Evolutionary conservation across 2,113 vertebrate species (phyloP).

Genomic region (Pituophis catenifer): DNA sequence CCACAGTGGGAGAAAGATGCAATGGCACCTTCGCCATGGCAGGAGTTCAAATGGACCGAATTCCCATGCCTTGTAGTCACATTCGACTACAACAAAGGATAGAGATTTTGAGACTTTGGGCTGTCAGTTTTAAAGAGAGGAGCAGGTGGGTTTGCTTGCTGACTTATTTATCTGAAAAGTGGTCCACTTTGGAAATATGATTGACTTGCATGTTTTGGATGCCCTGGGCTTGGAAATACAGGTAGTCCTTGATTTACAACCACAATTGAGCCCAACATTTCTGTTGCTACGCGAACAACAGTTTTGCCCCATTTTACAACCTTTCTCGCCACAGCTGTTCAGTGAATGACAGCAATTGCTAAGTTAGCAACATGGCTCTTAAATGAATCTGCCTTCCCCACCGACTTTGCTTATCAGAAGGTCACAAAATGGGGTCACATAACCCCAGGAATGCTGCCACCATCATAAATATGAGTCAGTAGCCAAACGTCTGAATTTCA

Average conservation of each 20-base stretch:
- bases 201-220: neutral
- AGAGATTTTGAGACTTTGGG: neutral
- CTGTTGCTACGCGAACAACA: neutral
- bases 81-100: rapidly evolving
- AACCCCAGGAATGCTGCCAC: neutral
- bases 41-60: neutral
- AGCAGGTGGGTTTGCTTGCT: neutral
- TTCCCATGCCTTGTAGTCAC: neutral
- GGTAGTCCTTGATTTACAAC: neutral
- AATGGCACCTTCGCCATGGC: neutral
- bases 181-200: neutral
- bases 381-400: neutral
- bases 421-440: neutral
- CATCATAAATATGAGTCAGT: neutral
- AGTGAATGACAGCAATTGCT: neutral
- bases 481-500: neutral
- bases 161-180: neutral
- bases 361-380: neutral
- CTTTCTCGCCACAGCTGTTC: neutral
- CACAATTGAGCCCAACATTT: too few species aligned
- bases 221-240: neutral
- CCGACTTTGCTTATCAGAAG: too few species aligned
- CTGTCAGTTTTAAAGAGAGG: neutral
- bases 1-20: neutral
- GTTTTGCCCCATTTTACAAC: neutral